Percentiles rank a stretch among this genome's conserved stretches.
phyloP scores from a whole-genome alignment of 2,888 invertebrate species.

The Alloplasta piceator region DNA sequence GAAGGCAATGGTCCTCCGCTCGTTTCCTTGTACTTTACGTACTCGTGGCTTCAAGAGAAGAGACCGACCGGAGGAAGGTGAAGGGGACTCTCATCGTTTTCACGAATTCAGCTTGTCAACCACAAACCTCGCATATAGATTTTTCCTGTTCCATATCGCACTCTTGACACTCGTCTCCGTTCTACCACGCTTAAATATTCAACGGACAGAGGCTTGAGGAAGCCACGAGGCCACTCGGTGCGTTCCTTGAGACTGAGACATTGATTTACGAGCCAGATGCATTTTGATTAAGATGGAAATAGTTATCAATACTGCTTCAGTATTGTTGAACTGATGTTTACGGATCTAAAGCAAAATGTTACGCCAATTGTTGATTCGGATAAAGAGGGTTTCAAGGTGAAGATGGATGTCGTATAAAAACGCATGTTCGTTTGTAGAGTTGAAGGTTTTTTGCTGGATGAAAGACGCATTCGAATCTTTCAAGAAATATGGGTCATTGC shows the following conservation, averaged over 20 bases:
- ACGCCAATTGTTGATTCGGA: too few species aligned
- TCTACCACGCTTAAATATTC: constrained; percentile 23
- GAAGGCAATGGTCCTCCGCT: constrained; percentile 23
- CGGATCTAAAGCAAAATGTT: too few species aligned
- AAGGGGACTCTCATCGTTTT: constrained; percentile 26
- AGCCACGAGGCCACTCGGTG: too few species aligned
- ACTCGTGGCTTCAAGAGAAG: constrained; percentile 43
- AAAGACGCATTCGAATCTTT: constrained; percentile 7
- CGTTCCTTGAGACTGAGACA: too few species aligned
- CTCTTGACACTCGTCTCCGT: background rate
- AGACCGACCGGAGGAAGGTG: constrained; percentile 14
- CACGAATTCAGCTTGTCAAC: constrained; percentile 68
- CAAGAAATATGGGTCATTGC: background rate
- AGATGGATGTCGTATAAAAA: too few species aligned
- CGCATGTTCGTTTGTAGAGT: too few species aligned
- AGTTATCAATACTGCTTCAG: too few species aligned
- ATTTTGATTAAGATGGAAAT: too few species aligned
- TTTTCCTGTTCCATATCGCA: constrained; percentile 59
- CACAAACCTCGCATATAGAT: constrained; percentile 71
- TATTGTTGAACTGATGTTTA: too few species aligned
- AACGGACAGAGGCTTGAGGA: background rate
- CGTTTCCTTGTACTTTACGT: constrained; percentile 57
- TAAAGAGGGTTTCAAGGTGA: too few species aligned
- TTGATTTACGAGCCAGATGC: too few species aligned
- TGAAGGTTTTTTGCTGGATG: background rate